Conservation (phyloP, 1,140 invertebrate genomes). For the Nautilus pompilius region DNA sequence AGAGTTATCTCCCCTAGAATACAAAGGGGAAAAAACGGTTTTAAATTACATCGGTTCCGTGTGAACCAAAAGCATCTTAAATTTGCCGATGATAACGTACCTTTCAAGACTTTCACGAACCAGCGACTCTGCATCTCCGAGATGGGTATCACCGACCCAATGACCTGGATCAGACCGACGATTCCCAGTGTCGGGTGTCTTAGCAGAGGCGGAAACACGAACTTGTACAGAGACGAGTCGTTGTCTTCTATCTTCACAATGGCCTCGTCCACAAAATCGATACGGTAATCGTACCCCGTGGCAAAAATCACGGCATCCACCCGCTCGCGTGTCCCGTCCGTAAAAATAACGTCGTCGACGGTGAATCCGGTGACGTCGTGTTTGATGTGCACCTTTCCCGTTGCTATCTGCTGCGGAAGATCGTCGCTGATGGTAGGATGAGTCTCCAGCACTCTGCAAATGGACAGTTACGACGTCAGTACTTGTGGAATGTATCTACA, state of each 20-base stretch:
- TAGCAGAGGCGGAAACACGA: slow-evolving; percentile 56
- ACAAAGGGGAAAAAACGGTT: too few relatives aligned
- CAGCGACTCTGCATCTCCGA: slow-evolving; percentile 60
- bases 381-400: slow-evolving; percentile 54
- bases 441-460: slow-evolving; percentile 35
- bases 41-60: too few relatives aligned
- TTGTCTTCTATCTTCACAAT: slow-evolving; percentile 41
- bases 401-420: slow-evolving; percentile 58
- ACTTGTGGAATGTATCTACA: too few relatives aligned
- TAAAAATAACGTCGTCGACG: slow-evolving; percentile 43
- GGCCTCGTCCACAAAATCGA: slow-evolving; percentile 39
- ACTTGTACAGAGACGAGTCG: slow-evolving; percentile 57
- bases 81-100: too few relatives aligned
- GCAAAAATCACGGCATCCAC: slow-evolving; percentile 48
- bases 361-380: slow-evolving; percentile 45
- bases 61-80: too few relatives aligned
- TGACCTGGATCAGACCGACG: slow-evolving; percentile 60
- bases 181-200: slow-evolving; percentile 54
- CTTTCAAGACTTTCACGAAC: slow-evolving; percentile 39
- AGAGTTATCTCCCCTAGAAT: too few relatives aligned
- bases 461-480: too few relatives aligned
- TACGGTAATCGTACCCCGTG: slow-evolving; percentile 48
- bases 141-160: slow-evolving; percentile 61
- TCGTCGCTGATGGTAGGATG: slow-evolving; percentile 64
- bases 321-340: slow-evolving; percentile 28